phyloP scores from a whole-genome alignment of 2,888 invertebrate species.

The Machimus atricapillus region DNA sequence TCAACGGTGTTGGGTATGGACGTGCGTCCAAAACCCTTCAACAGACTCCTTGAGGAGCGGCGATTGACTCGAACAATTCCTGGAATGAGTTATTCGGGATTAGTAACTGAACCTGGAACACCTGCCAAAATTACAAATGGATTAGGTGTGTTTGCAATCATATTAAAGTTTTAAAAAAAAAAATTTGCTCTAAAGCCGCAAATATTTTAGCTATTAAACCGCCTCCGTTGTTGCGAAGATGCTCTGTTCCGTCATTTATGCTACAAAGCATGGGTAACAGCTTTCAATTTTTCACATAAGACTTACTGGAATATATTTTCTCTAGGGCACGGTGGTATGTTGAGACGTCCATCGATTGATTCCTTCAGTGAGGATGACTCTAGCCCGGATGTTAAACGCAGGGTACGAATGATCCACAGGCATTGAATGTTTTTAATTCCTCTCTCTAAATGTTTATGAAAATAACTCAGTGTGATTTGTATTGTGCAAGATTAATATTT shows the following conservation, averaged over 20 bases:
- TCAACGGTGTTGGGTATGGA: constrained; percentile 33
- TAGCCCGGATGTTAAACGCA: constrained; percentile 54
- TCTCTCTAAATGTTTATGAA: not conserved
- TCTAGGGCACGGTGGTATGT: constrained; percentile 18
- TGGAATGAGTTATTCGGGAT: constrained; percentile 15
- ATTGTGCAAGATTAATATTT: not conserved
- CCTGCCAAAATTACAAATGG: constrained; percentile 44
- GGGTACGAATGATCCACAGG: constrained; percentile 60
- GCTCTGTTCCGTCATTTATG: constrained; percentile 47
- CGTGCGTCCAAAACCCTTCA: not conserved
- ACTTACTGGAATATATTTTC: not conserved
- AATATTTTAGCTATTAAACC: constrained; percentile 44
- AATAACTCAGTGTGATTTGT: not conserved
- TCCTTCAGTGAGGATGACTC: constrained; percentile 49
- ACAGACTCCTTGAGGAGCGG: constrained; percentile 40
- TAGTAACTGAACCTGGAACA: constrained; percentile 44
- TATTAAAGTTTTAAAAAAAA: not conserved
- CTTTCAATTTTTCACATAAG: not conserved
- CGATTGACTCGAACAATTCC: constrained; percentile 21
- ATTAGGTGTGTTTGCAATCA: constrained; percentile 35
- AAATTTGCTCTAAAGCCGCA: not conserved
- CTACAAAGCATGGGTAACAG: constrained; percentile 28
- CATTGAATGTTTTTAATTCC: constrained; percentile 50
- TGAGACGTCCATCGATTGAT: constrained; percentile 44
- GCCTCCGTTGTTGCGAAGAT: constrained; percentile 46